Percentiles rank a stretch among this genome's conserved stretches.
These are phyloP conservation scores for Cataglyphis cursor DNA, from an alignment of 2,888 invertebrate genomes.

Conservation along the genomic window DNA sequence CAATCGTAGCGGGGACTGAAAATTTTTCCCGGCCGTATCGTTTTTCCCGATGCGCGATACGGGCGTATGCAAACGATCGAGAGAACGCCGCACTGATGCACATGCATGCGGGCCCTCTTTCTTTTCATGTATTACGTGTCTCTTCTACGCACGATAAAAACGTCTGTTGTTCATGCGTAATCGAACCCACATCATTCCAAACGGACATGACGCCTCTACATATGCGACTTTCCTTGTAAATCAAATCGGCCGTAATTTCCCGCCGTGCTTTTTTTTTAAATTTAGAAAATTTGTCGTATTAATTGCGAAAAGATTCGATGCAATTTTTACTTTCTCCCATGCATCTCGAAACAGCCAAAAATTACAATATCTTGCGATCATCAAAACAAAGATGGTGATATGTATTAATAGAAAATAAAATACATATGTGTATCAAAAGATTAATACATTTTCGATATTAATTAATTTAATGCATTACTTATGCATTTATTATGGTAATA, in stretches of 20 bases:
- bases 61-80: conserved; percentile 17
- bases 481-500: not conserved
- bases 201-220: conserved; percentile 14
- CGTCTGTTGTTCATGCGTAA: conserved; percentile 13
- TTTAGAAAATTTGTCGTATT: not conserved
- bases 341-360: not conserved
- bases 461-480: not conserved
- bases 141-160: conserved; percentile 8
- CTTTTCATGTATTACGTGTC: not conserved
- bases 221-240: not conserved
- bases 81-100: not conserved
- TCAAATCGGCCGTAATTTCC: not conserved
- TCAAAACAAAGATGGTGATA: not conserved
- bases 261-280: not conserved
- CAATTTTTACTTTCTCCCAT: not conserved
- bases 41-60: conserved; percentile 38
- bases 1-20: not conserved
- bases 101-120: conserved; percentile 21
- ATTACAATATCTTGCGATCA: not conserved
- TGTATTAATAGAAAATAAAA: not conserved
- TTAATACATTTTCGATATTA: not conserved
- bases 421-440: not conserved
- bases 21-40: conserved; percentile 2
- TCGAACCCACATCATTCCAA: conserved; percentile 12
- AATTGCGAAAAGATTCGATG: not conserved